phyloP scores from a whole-genome alignment of 1,140 invertebrate genomes.

The Oryzaephilus surinamensis region DNA sequence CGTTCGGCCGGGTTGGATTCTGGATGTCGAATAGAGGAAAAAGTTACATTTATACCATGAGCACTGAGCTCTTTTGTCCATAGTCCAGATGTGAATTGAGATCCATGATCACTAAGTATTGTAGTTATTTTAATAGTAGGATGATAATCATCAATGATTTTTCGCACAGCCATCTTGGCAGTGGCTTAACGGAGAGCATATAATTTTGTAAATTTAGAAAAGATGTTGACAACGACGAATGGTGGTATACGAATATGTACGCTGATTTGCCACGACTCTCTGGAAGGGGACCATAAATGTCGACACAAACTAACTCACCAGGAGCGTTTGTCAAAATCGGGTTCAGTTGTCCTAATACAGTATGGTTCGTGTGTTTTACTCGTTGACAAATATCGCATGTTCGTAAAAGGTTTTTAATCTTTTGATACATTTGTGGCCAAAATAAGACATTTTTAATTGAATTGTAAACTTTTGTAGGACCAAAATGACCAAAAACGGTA shows the following conservation, averaged over 20 bases:
- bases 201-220: conserved; percentile 28
- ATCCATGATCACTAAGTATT: conserved; percentile 19
- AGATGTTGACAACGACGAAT: conserved; percentile 28
- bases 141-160: conserved; percentile 15
- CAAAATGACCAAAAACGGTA: conserved; percentile 29
- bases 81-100: conserved; percentile 12
- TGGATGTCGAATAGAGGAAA: conserved; percentile 27
- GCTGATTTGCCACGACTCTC: conserved; percentile 9
- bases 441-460: conserved; percentile 24
- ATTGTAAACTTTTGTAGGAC: conserved; percentile 24
- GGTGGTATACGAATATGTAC: conserved; percentile 28
- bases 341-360: not conserved
- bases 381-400: conserved; percentile 17
- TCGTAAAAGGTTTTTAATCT: conserved; percentile 14
- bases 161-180: conserved; percentile 9
- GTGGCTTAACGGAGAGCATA: conserved; percentile 25
- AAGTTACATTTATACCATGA: conserved; percentile 13
- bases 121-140: conserved; percentile 9
- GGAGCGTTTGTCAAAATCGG: conserved; percentile 13
- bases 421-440: too few relatives aligned
- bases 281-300: conserved; percentile 28
- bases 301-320: conserved; percentile 24
- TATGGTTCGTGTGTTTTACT: conserved; percentile 5
- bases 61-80: conserved; percentile 16
- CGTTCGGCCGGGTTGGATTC: conserved; percentile 24